Evolutionary conservation across 2,113 vertebrate genomes (phyloP).

Genomic region (Aldabrachelys gigantea): DNA sequence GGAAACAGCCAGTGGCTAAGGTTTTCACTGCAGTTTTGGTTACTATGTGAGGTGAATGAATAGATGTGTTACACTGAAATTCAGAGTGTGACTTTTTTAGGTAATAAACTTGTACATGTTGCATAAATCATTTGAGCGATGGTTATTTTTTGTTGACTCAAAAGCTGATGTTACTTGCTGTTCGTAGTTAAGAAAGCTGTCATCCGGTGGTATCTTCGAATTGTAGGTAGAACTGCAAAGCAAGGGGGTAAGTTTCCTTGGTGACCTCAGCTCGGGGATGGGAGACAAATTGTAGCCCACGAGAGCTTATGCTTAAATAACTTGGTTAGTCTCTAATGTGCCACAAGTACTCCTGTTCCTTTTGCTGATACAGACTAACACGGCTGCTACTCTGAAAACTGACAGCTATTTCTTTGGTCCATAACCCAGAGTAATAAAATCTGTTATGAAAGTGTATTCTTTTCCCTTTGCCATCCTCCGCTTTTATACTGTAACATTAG

Average conservation of each 20-base stretch:
- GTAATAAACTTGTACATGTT: not conserved
- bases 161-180: not conserved
- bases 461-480: not conserved
- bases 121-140: not conserved
- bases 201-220: fast-evolving
- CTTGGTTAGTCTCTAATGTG: too few relatives aligned
- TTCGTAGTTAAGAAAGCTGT: not conserved
- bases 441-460: not conserved
- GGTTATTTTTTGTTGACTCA: conserved; percentile 11
- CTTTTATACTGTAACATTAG: not conserved
- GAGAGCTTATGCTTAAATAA: too few relatives aligned
- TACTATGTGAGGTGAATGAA: not conserved
- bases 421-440: not conserved
- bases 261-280: not conserved
- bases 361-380: too few relatives aligned
- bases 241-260: not conserved
- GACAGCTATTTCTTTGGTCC: conserved; percentile 4
- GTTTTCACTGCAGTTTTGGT: not conserved
- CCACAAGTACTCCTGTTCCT: too few relatives aligned
- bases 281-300: not conserved
- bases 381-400: too few relatives aligned
- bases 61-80: not conserved
- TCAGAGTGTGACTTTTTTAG: not conserved
- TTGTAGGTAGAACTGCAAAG: not conserved
- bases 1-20: not conserved